Conservation (phyloP, 2,113 vertebrate genomes). For the Scophthalmus maximus region DNA sequence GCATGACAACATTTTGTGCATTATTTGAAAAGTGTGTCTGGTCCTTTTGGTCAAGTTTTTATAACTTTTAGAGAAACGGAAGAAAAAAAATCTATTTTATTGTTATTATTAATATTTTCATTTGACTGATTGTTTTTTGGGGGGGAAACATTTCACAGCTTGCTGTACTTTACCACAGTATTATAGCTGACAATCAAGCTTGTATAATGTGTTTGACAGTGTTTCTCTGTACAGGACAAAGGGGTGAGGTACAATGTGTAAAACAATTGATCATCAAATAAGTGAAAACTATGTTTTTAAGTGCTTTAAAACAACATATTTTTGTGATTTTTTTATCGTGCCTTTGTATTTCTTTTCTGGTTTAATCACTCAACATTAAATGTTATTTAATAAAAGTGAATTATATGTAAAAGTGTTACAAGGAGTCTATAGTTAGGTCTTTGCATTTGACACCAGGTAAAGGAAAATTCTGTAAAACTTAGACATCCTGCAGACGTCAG, state of each 20-base stretch:
- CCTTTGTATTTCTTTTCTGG: conserved; percentile 57
- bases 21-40: conserved; percentile 20
- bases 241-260: conserved; percentile 5
- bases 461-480: not conserved
- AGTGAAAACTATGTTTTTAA: conserved; percentile 31
- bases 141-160: not conserved
- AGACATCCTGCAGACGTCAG: not conserved
- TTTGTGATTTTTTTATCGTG: conserved; percentile 69
- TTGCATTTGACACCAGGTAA: not conserved
- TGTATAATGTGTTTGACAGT: conserved; percentile 24
- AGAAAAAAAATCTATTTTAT: not conserved
- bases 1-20: conserved; percentile 28
- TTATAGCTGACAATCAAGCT: conserved; percentile 66
- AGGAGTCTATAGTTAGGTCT: no score
- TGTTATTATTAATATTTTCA: not conserved
- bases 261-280: conserved; percentile 17
- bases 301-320: conserved; percentile 57
- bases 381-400: conserved; percentile 70
- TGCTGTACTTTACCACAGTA: conserved; percentile 14
- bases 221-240: conserved; percentile 30
- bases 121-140: conserved; percentile 3
- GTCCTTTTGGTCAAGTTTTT: conserved; percentile 17
- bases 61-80: not conserved
- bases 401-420: conserved; percentile 33
- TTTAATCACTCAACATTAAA: conserved; percentile 46